Percentiles rank a stretch among this genome's conserved stretches.
Conservation (phyloP, 2,888 invertebrate species). For the Teleogryllus oceanicus region DNA sequence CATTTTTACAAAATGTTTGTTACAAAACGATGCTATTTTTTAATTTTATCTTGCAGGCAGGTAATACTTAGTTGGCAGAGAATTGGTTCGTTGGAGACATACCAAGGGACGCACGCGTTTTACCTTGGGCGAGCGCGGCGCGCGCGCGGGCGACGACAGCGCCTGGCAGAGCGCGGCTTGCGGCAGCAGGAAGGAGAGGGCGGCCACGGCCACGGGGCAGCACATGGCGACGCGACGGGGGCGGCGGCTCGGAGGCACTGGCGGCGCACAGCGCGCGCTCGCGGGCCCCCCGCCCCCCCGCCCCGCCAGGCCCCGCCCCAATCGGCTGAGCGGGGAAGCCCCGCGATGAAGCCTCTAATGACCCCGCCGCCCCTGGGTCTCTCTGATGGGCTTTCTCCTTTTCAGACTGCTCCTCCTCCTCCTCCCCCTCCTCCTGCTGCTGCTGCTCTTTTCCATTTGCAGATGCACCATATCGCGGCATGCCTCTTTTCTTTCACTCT, state of each 20-base stretch:
- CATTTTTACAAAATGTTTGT: too few species aligned
- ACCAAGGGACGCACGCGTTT: neutral
- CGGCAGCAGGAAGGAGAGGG: neutral
- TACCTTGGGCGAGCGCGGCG: neutral
- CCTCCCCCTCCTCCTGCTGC: too few species aligned
- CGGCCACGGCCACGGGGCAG: neutral
- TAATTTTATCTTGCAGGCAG: too few species aligned
- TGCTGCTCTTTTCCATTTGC: too few species aligned
- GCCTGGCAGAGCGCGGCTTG: neutral
- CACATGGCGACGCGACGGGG: neutral
- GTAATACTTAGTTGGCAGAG: too few species aligned
- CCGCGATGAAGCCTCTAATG: neutral
- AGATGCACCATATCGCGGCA: too few species aligned
- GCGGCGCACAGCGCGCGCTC: neutral
- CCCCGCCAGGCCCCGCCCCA: neutral
- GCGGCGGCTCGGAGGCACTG: neutral
- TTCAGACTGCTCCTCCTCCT: too few species aligned
- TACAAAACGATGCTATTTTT: too few species aligned
- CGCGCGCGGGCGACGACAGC: neutral
- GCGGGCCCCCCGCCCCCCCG: neutral
- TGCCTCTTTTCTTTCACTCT: too few species aligned
- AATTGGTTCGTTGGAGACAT: too few species aligned
- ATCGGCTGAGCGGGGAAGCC: neutral
- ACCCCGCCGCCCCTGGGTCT: neutral
- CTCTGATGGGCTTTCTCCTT: too few species aligned